Conservation (phyloP, 2,888 invertebrate genomes). For the Idaea aversata region DNA sequence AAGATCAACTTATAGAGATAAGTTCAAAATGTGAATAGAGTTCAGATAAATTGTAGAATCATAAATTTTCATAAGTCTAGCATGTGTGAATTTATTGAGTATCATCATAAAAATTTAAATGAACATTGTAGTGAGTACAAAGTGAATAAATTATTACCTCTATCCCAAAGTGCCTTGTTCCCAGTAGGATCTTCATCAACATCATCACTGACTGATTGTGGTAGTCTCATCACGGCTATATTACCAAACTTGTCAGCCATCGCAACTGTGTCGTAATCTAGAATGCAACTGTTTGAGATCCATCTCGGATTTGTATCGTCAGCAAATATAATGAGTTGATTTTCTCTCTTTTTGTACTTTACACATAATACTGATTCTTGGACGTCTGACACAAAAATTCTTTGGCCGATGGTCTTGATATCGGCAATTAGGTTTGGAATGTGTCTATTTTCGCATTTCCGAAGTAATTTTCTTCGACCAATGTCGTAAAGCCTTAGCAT, state of each 20-base stretch:
- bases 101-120: constrained; percentile 51
- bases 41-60: constrained; percentile 63
- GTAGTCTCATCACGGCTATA: constrained; percentile 92
- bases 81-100: constrained; percentile 69
- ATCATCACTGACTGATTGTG: constrained; percentile 96
- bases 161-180: constrained; percentile 97
- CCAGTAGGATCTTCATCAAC: constrained; percentile 99
- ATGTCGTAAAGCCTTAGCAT: constrained; percentile 96
- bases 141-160: constrained; percentile 67
- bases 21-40: background rate
- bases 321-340: constrained; percentile 98
- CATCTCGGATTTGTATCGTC: constrained; percentile 98
- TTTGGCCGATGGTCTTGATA: constrained; percentile 95
- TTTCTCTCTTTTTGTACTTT: constrained; percentile 96
- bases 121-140: background rate
- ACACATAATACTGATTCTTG: constrained; percentile 98
- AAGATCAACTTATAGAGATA: background rate
- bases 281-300: constrained; percentile 94
- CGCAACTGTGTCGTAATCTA: constrained; percentile 98
- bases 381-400: constrained; percentile 96
- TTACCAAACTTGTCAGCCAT: constrained; percentile 99
- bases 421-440: constrained; percentile 97
- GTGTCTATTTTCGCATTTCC: constrained; percentile 99
- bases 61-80: constrained; percentile 78
- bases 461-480: constrained; percentile 93